Conservation (phyloP, 2,888 invertebrate species). For the Erynnis tages region DNA sequence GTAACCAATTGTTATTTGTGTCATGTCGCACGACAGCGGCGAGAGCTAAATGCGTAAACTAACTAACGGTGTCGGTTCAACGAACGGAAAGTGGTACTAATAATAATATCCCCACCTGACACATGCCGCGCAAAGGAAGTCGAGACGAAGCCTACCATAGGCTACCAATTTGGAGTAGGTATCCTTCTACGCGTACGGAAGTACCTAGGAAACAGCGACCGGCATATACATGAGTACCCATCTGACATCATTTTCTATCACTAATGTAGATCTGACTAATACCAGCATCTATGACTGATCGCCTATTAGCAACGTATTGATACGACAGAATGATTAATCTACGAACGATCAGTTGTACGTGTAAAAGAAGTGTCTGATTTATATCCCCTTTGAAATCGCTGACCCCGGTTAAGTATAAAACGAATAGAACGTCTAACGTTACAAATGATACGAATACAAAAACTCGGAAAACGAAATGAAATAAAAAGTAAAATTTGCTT, state of each 20-base stretch:
- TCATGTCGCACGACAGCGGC: conserved; percentile 63
- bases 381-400: conserved; percentile 24
- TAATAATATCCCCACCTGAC: conserved; percentile 73
- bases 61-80: conserved; percentile 76
- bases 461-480: conserved; percentile 26
- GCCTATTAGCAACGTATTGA: conserved; percentile 25
- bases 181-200: conserved; percentile 42
- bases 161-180: conserved; percentile 46
- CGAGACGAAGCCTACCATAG: conserved; percentile 38
- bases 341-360: conserved; percentile 15
- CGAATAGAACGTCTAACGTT: conserved; percentile 17
- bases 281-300: conserved; percentile 22
- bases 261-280: conserved; percentile 21
- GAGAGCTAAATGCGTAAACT: conserved; percentile 73
- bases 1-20: conserved; percentile 74
- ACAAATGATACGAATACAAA: conserved; percentile 10
- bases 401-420: conserved; percentile 12
- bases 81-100: conserved; percentile 73
- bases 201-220: conserved; percentile 36
- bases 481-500: conserved; percentile 42
- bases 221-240: conserved; percentile 6
- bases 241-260: conserved; percentile 21
- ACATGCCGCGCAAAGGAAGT: conserved; percentile 51
- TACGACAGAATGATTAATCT: conserved; percentile 25
- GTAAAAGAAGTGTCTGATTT: conserved; percentile 27